phyloP scores from a whole-genome alignment of 2,797 vertebrate species.

The Lycodopsis pacificus region DNA sequence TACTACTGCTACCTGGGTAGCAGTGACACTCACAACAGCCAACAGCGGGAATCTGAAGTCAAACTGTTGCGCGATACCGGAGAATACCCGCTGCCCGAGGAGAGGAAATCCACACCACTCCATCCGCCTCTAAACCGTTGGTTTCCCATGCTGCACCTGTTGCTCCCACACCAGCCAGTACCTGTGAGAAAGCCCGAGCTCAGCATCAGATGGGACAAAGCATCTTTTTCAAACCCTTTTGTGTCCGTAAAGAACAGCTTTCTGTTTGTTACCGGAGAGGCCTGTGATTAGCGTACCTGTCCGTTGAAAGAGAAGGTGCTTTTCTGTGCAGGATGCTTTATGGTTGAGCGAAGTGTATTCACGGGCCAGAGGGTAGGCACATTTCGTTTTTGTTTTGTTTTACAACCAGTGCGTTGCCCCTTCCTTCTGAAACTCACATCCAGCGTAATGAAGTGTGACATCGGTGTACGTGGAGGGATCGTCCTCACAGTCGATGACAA shows the following conservation, averaged over 20 bases:
- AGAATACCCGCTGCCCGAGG: conserved; percentile 64
- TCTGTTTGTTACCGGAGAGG: conserved; percentile 70
- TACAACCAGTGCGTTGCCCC: conserved; percentile 25
- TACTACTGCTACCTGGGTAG: not conserved
- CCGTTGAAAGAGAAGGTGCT: conserved; percentile 15
- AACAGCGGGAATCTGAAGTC: conserved; percentile 45
- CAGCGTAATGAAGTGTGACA: conserved; percentile 58
- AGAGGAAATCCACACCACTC: conserved; percentile 72
- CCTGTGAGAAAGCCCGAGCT: conserved; percentile 67
- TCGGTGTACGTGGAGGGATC: conserved; percentile 39
- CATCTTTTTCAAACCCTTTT: conserved; percentile 71
- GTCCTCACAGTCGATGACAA: conserved; percentile 60
- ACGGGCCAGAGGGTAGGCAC: conserved; percentile 25
- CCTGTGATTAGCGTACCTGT: conserved; percentile 52
- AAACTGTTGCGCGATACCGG: conserved; percentile 60
- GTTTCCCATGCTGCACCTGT: conserved; percentile 78
- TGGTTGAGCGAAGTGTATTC: conserved; percentile 24
- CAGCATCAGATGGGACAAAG: conserved; percentile 63
- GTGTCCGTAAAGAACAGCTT: conserved; percentile 57
- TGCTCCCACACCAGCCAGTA: conserved; percentile 54
- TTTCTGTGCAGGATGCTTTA: conserved; percentile 27
- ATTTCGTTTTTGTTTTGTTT: conserved; percentile 38
- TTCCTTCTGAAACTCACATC: conserved; percentile 26
- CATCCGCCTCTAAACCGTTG: conserved; percentile 31
- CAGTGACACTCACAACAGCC: conserved; percentile 28